Conservation (phyloP, 2,113 vertebrate genomes). For the Hydropotes inermis region DNA sequence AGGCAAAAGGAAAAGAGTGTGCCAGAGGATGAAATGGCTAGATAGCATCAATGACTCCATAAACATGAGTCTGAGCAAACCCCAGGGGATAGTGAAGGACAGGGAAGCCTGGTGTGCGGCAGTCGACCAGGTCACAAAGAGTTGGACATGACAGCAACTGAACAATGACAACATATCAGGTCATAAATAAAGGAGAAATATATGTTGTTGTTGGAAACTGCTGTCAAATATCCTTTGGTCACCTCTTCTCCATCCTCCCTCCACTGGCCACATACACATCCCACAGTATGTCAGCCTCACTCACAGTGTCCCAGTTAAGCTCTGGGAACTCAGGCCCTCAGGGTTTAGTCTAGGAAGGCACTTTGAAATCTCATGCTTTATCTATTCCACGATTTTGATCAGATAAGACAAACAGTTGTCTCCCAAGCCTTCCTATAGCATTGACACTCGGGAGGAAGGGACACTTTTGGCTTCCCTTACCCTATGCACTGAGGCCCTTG, state of each 20-base stretch:
- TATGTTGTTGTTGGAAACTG: not conserved
- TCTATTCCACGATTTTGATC: not conserved
- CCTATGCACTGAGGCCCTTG: not conserved
- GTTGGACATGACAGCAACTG: not conserved
- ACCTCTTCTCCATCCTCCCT: not conserved
- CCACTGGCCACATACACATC: not conserved
- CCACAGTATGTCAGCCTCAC: not conserved
- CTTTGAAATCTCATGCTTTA: not conserved
- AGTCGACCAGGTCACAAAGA: not conserved
- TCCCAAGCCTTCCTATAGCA: not conserved
- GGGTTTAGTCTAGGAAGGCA: not conserved
- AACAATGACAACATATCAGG: not conserved
- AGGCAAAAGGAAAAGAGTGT: not conserved
- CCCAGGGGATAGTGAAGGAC: not conserved
- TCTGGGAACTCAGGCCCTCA: too few relatives aligned
- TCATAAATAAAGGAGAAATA: not conserved
- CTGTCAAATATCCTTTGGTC: not conserved
- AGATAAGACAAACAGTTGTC: not conserved
- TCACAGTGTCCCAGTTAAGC: not conserved
- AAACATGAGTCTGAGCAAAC: not conserved
- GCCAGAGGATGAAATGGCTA: not conserved
- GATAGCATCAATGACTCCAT: not conserved
- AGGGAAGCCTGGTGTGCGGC: not conserved
- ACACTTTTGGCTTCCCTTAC: not conserved
- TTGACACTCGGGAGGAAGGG: not conserved